Percentiles rank a stretch among this genome's conserved stretches.
These are phyloP conservation scores for Labroides dimidiatus DNA, from an alignment of 2,797 vertebrate genomes.

Conservation along the genomic window DNA sequence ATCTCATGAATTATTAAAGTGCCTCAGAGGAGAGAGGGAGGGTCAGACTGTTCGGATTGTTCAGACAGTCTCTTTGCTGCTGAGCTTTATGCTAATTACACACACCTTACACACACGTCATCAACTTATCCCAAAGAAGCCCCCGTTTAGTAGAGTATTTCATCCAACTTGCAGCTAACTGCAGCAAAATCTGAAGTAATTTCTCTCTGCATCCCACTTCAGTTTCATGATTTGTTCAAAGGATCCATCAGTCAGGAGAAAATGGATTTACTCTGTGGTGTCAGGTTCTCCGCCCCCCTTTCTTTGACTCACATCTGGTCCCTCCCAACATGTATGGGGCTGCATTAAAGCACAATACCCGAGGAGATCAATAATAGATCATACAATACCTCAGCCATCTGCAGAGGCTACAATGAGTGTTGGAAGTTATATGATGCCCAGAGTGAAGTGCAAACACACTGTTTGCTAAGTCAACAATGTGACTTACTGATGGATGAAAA, in stretches of 20 bases:
- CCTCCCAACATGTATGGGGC: slow-evolving; percentile 38
- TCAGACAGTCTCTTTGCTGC: slow-evolving; percentile 37
- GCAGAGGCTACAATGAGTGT: slow-evolving; percentile 46
- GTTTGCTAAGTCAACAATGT: slow-evolving; percentile 57
- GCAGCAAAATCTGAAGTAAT: neutral
- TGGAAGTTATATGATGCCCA: slow-evolving; percentile 40
- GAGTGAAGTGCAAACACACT: slow-evolving; percentile 42
- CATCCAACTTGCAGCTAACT: neutral
- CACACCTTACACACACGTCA: slow-evolving; percentile 12
- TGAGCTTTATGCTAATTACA: slow-evolving; percentile 31
- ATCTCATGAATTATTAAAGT: slow-evolving; percentile 77
- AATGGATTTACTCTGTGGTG: slow-evolving; percentile 62
- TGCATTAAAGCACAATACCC: slow-evolving; percentile 63
- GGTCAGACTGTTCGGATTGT: slow-evolving; percentile 28
- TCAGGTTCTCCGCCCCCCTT: slow-evolving; percentile 45
- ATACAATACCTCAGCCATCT: slow-evolving; percentile 59
- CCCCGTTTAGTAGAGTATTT: slow-evolving; percentile 14
- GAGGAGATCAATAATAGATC: slow-evolving; percentile 66
- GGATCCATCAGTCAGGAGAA: slow-evolving; percentile 33
- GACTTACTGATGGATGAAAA: slow-evolving; percentile 19
- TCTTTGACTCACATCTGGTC: slow-evolving; percentile 51
- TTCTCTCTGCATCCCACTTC: slow-evolving; percentile 17
- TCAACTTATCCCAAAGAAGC: slow-evolving; percentile 26
- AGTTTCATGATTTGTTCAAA: slow-evolving; percentile 30
- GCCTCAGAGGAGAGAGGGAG: slow-evolving; percentile 59